These are phyloP conservation scores for Odontomyia ornata DNA, from an alignment of 2,888 invertebrate species.

Conservation along the genomic window DNA sequence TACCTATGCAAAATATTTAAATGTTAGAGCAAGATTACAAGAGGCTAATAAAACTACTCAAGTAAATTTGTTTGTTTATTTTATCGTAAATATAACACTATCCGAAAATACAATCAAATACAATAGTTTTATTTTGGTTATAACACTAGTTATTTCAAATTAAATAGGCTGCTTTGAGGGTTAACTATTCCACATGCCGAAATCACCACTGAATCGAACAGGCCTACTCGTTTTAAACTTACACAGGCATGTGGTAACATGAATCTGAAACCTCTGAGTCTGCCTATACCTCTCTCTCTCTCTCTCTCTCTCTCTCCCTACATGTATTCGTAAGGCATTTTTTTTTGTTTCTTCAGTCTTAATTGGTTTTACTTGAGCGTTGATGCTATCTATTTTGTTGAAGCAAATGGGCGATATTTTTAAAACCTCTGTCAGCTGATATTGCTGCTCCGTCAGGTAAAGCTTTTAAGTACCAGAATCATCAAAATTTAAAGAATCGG, in stretches of 20 bases:
- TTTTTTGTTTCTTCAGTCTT: not conserved
- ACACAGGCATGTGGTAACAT: not conserved
- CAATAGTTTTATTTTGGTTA: too few species aligned
- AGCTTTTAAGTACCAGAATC: not conserved
- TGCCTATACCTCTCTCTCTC: too few species aligned
- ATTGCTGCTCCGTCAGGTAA: not conserved
- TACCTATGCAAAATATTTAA: too few species aligned
- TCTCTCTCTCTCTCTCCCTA: too few species aligned
- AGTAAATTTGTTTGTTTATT: not conserved
- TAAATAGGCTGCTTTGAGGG: not conserved
- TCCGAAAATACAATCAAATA: not conserved
- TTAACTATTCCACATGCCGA: not conserved
- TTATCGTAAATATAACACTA: too few species aligned
- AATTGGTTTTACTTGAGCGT: not conserved
- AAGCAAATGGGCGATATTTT: not conserved
- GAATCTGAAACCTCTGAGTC: not conserved
- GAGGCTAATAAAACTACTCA: not conserved
- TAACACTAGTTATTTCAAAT: not conserved
- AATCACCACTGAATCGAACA: not conserved
- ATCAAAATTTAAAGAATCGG: not conserved
- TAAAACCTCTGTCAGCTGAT: not conserved
- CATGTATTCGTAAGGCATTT: not conserved
- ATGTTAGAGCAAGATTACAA: too few species aligned
- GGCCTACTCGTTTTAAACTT: not conserved
- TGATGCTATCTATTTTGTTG: not conserved